phyloP scores from a whole-genome alignment of 2,888 invertebrate genomes.

The Hymenopus coronatus region DNA sequence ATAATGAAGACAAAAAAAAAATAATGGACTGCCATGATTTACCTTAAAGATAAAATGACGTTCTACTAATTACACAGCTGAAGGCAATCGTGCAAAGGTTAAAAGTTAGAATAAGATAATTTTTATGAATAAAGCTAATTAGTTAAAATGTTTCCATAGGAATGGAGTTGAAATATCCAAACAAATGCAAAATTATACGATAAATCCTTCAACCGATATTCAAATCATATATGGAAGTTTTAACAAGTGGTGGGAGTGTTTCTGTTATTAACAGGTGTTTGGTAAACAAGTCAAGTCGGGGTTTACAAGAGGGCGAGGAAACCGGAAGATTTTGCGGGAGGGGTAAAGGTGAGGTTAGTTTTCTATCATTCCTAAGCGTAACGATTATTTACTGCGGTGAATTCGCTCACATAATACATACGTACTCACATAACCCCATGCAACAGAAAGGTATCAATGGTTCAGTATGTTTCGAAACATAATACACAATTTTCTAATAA shows the following conservation, averaged over 20 bases:
- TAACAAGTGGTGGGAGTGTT: neutral
- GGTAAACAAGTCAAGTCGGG: neutral
- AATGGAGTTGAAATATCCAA: too few species aligned
- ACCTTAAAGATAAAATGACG: too few species aligned
- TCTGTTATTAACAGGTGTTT: neutral
- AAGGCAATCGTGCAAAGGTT: neutral
- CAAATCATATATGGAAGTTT: neutral
- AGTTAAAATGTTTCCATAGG: too few species aligned
- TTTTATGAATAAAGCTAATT: too few species aligned
- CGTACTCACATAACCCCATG: neutral
- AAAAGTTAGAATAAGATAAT: neutral
- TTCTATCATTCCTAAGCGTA: neutral
- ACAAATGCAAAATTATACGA: too few species aligned
- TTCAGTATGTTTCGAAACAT: neutral
- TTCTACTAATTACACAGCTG: neutral
- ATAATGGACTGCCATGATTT: too few species aligned
- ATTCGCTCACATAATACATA: neutral
- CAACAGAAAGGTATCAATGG: neutral
- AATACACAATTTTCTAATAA: neutral
- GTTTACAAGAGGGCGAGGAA: neutral
- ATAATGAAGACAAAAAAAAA: too few species aligned
- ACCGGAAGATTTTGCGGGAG: neutral
- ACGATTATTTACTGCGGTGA: neutral
- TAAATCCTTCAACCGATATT: neutral
- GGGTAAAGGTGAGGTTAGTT: neutral